These are phyloP conservation scores for Astatoreochromis straeleni DNA, from an alignment of 2,113 vertebrate genomes.

Conservation along the genomic window DNA sequence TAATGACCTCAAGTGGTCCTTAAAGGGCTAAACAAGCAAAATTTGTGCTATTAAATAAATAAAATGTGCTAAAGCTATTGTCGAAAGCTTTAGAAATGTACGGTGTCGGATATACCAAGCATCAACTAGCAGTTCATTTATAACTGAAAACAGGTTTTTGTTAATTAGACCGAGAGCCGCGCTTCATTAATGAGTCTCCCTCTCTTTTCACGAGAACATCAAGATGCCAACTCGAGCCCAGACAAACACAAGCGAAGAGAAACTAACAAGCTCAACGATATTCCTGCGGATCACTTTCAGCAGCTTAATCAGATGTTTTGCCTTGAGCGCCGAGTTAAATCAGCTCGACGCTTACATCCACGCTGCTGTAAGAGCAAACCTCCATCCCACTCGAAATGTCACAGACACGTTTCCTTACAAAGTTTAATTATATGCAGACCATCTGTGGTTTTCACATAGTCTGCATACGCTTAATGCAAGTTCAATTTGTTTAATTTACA, in stretches of 20 bases:
- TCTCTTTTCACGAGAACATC: not conserved
- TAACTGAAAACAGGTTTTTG: not conserved
- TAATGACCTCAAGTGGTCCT: not conserved
- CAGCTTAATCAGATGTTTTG: not conserved
- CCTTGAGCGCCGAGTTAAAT: not conserved
- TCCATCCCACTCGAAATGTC: constrained; percentile 3
- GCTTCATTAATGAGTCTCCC: not conserved
- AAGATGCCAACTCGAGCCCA: not conserved
- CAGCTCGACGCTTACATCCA: not conserved
- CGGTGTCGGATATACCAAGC: not conserved
- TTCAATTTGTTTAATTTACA: constrained; percentile 18
- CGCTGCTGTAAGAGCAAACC: not conserved
- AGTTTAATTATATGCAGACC: constrained; percentile 32
- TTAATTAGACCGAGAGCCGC: not conserved
- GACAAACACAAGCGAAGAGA: not conserved
- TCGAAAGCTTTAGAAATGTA: not conserved
- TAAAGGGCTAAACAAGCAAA: not conserved
- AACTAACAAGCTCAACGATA: not conserved
- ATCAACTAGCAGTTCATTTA: not conserved
- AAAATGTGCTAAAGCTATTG: not conserved
- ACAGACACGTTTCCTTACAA: not conserved
- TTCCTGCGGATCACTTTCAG: not conserved
- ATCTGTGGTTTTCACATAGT: constrained; percentile 13
- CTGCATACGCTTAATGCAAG: constrained; percentile 2
- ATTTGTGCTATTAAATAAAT: not conserved